These are phyloP conservation scores for Glaucomys volans DNA, from an alignment of 2,113 vertebrate species.

Conservation along the genomic window DNA sequence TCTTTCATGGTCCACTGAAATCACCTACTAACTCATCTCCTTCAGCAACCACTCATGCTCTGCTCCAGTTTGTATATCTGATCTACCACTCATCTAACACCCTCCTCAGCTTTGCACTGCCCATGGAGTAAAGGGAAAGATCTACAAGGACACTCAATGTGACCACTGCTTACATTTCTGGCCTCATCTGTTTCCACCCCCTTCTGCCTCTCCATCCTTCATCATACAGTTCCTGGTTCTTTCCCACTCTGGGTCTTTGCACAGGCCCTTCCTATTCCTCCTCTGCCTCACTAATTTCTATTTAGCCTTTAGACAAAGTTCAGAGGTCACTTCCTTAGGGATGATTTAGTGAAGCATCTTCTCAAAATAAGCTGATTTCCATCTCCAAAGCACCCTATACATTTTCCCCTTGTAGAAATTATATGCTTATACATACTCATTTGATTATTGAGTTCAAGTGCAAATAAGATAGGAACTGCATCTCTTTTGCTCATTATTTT, in stretches of 20 bases:
- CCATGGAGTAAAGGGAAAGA: not conserved
- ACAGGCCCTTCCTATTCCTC: not conserved
- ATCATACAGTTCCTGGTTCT: not conserved
- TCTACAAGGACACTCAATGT: not conserved
- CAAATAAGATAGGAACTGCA: not conserved
- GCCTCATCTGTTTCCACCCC: not conserved
- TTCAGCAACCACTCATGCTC: not conserved
- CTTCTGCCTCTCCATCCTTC: not conserved
- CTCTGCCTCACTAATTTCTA: not conserved
- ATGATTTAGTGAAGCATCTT: not conserved
- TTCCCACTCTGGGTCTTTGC: not conserved
- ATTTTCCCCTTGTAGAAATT: not conserved
- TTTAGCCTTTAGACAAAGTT: not conserved
- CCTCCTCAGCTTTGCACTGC: not conserved
- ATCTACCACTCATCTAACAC: not conserved
- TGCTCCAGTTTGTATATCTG: not conserved
- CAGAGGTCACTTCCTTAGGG: not conserved
- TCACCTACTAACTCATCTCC: not conserved
- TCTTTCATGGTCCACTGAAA: not conserved
- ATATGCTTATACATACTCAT: not conserved
- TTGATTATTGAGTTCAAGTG: not conserved
- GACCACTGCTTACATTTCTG: not conserved
- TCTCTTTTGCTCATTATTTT: slow-evolving; percentile 1
- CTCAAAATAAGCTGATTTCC: slow-evolving; percentile 11
- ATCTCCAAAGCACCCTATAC: not conserved